These are phyloP conservation scores for Drosophila cracens DNA, from an alignment of 2,888 invertebrate species.

Conservation along the genomic window DNA sequence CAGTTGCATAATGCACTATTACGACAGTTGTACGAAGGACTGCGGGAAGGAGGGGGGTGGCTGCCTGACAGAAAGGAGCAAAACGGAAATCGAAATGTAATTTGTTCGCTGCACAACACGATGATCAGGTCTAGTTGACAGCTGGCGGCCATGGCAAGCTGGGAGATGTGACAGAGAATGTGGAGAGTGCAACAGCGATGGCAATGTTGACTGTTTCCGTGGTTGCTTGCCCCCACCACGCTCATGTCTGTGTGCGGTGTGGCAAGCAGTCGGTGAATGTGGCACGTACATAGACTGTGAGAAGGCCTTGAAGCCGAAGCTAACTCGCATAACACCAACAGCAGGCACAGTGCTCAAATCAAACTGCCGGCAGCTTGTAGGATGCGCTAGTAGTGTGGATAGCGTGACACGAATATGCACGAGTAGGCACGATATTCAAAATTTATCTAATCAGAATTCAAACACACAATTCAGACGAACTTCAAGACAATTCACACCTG, in stretches of 20 bases:
- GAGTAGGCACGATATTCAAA: not conserved
- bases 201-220: conserved; percentile 38
- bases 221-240: conserved; percentile 1
- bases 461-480: not conserved
- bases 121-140: conserved; percentile 65
- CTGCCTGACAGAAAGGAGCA: conserved; percentile 19
- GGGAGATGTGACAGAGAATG: conserved; percentile 46
- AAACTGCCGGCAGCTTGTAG: conserved; percentile 14
- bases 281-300: conserved; percentile 47
- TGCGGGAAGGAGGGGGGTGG: not conserved
- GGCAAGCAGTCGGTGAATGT: conserved; percentile 37
- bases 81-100: conserved; percentile 76
- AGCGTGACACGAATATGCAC: conserved; percentile 18
- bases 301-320: conserved; percentile 34
- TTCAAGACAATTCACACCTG: not conserved
- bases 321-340: conserved; percentile 16
- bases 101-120: conserved; percentile 63
- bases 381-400: not conserved
- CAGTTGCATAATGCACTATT: conserved; percentile 60
- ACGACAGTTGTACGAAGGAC: not conserved
- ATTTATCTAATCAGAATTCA: not conserved
- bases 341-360: conserved; percentile 6
- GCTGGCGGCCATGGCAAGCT: conserved; percentile 58
- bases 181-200: conserved; percentile 46
- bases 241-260: conserved; percentile 3